phyloP scores from a whole-genome alignment of 2,797 vertebrate species.

The Dromococcyx pavoninus region DNA sequence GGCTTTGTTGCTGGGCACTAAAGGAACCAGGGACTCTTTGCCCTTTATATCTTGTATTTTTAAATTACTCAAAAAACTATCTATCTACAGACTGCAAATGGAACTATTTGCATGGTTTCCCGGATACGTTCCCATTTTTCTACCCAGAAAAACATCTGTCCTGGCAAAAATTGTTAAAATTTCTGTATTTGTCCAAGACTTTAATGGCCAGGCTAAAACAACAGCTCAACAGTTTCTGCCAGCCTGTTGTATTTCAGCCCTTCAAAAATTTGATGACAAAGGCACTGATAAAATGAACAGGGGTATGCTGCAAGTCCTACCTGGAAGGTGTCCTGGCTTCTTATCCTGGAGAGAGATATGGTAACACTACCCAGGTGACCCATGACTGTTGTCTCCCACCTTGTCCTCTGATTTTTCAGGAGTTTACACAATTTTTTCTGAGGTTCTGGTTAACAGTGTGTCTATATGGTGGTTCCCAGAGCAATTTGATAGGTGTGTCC shows the following conservation, averaged over 20 bases:
- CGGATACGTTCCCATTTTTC: neutral
- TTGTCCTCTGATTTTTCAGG: neutral
- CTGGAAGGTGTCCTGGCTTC: neutral
- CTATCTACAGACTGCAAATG: neutral
- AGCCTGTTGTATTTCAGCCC: neutral
- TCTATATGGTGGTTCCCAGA: neutral
- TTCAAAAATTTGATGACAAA: neutral
- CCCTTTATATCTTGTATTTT: neutral
- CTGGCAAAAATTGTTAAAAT: neutral
- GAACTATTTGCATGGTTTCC: neutral
- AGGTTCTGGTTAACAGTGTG: neutral
- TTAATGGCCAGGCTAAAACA: neutral
- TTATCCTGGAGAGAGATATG: neutral
- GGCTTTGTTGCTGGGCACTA: neutral
- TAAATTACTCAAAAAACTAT: neutral
- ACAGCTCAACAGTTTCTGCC: neutral
- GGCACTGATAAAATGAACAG: neutral
- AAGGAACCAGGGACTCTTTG: neutral
- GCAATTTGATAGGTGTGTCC: neutral
- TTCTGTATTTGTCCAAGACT: neutral
- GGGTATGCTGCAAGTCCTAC: neutral
- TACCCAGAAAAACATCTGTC: neutral
- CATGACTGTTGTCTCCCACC: neutral
- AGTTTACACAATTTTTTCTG: neutral
- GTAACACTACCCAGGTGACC: neutral